A percentile compares a stretch with the other conserved stretches of the same genome.
Evolutionary conservation across 2,888 invertebrate genomes (phyloP).

Genomic region (Graphium colonna): DNA sequence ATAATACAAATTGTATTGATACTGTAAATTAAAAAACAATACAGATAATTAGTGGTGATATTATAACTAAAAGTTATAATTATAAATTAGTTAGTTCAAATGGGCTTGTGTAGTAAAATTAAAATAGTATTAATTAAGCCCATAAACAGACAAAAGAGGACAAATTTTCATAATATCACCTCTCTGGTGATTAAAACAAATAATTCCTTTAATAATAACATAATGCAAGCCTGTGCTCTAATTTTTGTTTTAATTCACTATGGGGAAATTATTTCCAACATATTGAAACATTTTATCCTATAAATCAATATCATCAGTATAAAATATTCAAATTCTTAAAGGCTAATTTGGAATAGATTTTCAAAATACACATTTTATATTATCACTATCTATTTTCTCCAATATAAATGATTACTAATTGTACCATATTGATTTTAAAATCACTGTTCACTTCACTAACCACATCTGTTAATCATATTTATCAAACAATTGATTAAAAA

Average conservation of each 20-base stretch:
- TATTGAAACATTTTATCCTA: neutral
- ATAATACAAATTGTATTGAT: no score
- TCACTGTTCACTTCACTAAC: neutral
- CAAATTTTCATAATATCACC: no score
- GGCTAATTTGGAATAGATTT: neutral
- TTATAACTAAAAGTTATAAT: no score
- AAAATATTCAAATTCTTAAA: neutral
- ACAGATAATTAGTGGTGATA: neutral
- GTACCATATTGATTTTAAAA: neutral
- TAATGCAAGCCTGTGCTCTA: no score
- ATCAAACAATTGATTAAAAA: neutral
- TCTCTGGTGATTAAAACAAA: no score
- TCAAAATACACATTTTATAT: neutral
- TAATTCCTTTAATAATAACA: no score
- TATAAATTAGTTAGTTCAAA: no score
- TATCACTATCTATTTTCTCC: neutral
- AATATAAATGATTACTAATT: neutral
- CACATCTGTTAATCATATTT: neutral
- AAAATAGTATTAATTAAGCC: no score
- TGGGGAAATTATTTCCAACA: neutral
- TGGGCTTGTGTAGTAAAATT: no score
- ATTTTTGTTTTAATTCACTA: neutral
- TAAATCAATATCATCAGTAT: neutral
- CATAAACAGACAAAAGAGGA: no score
- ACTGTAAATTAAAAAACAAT: neutral